A percentile compares a stretch with the other conserved stretches of the same genome.
phyloP scores from a whole-genome alignment of 2,113 vertebrate species.

The Uropsilus gracilis region DNA sequence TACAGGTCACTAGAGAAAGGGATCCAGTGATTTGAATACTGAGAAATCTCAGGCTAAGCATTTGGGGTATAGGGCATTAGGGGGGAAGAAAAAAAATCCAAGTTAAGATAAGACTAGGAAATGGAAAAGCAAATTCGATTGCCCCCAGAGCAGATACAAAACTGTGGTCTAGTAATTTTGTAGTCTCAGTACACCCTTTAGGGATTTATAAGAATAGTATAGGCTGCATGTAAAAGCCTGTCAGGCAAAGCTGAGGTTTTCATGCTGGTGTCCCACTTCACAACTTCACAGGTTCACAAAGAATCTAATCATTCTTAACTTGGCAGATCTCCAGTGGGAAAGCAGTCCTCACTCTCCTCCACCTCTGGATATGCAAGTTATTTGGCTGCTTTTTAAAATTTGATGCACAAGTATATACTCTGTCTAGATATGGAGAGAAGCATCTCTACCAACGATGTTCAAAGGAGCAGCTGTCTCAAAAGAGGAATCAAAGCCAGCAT shows the following conservation, averaged over 20 bases:
- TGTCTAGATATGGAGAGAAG: conserved; percentile 61
- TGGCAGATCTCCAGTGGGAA: neutral
- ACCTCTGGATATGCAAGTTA: neutral
- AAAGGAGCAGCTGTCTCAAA: conserved; percentile 79
- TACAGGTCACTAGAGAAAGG: neutral
- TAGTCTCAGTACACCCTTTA: neutral
- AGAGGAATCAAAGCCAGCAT: conserved; percentile 77
- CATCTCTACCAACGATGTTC: conserved; percentile 67
- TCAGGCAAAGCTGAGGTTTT: neutral
- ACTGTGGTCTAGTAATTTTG: neutral
- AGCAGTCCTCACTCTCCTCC: neutral
- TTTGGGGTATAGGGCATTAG: no score
- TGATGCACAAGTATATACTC: conserved; percentile 63
- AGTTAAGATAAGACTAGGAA: neutral
- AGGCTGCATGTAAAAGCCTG: neutral
- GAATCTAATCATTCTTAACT: neutral
- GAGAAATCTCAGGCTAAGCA: neutral
- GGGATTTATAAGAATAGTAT: neutral
- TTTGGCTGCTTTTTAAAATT: conserved; percentile 37
- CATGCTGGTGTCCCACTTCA: neutral
- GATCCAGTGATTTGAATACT: neutral
- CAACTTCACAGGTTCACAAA: neutral
- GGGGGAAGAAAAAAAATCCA: neutral
- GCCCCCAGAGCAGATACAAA: neutral
- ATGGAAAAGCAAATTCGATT: neutral